phyloP scores from a whole-genome alignment of 2,888 invertebrate genomes.

The Fabriciana adippe region DNA sequence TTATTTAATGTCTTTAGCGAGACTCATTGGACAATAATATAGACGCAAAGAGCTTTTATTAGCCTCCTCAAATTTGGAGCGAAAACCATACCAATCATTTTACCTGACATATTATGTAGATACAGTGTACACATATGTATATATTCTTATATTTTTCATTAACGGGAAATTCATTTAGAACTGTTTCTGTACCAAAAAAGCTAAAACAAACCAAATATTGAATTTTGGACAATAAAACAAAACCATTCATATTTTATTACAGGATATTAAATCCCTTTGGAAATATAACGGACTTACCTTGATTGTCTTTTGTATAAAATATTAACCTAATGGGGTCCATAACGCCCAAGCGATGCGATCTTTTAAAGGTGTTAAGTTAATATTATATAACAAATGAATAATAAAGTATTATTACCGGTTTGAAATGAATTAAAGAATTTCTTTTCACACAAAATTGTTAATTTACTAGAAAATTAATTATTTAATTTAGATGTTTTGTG shows the following conservation, averaged over 20 bases:
- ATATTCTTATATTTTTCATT: too few species aligned
- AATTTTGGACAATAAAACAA: slow-evolving; percentile 12
- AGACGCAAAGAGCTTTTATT: too few species aligned
- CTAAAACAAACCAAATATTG: neutral
- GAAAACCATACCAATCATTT: too few species aligned
- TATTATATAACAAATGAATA: slow-evolving; percentile 6
- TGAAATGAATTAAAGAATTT: neutral
- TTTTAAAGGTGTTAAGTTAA: slow-evolving; percentile 21
- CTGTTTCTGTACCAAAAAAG: neutral
- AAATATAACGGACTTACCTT: slow-evolving; percentile 24
- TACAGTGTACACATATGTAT: too few species aligned
- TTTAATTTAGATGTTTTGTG: too few species aligned
- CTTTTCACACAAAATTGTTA: neutral
- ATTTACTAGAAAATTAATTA: too few species aligned
- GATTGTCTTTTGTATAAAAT: slow-evolving; percentile 31
- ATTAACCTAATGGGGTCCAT: slow-evolving; percentile 23
- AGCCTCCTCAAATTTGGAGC: too few species aligned
- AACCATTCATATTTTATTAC: slow-evolving; percentile 9
- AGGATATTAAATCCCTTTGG: slow-evolving; percentile 20
- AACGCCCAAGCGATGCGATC: slow-evolving; percentile 11
- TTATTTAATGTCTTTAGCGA: too few species aligned
- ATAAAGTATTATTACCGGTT: slow-evolving; percentile 12
- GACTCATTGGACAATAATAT: too few species aligned
- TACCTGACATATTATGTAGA: too few species aligned
- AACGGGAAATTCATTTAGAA: neutral